These are phyloP conservation scores for Brachypteracias leptosomus DNA, from an alignment of 2,113 vertebrate species.

Conservation along the genomic window DNA sequence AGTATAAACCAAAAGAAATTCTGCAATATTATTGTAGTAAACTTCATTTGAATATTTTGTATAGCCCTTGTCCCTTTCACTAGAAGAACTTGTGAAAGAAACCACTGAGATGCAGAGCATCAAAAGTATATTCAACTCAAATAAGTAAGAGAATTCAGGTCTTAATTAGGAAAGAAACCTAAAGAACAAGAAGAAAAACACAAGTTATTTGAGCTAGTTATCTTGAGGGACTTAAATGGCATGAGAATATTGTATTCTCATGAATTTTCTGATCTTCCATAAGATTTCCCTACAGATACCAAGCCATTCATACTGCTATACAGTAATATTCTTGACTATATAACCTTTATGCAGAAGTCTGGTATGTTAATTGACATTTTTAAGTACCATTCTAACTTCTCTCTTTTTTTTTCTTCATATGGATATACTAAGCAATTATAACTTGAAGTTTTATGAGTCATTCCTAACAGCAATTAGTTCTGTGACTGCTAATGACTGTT, in stretches of 20 bases:
- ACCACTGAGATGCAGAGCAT: neutral
- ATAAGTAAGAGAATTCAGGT: neutral
- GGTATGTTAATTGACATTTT: neutral
- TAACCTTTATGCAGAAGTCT: neutral
- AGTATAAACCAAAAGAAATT: neutral
- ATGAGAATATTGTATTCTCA: neutral
- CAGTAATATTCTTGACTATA: neutral
- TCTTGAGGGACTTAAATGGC: neutral
- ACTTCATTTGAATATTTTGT: neutral
- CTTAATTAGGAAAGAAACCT: neutral
- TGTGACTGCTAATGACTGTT: neutral
- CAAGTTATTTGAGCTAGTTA: neutral
- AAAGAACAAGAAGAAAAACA: neutral
- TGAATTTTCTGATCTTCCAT: neutral
- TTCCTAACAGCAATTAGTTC: neutral
- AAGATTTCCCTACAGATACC: neutral
- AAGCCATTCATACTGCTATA: neutral
- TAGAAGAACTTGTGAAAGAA: neutral
- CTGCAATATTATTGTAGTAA: neutral
- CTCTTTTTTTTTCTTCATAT: neutral
- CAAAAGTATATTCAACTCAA: neutral
- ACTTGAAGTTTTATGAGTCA: neutral
- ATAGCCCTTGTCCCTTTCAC: neutral
- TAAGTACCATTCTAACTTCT: neutral
- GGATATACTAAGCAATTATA: neutral